Evolutionary conservation across 2,113 vertebrate genomes (phyloP).

Genomic region (Salvelinus sp.): DNA sequence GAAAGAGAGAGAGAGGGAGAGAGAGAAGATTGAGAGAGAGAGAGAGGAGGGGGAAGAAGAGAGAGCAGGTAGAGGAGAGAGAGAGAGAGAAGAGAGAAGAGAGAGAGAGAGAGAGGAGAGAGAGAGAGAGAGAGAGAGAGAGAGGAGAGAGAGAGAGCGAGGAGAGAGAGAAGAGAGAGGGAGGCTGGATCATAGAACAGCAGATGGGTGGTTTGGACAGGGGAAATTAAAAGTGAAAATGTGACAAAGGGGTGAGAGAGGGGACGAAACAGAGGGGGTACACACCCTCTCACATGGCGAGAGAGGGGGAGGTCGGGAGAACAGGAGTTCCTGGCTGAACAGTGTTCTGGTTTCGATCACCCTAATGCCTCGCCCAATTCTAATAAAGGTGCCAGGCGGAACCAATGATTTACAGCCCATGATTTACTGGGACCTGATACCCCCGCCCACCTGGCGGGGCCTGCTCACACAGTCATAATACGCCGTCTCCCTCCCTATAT

Average conservation of each 20-base stretch:
- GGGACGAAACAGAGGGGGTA: not conserved
- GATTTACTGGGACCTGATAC: not conserved
- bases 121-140: not conserved
- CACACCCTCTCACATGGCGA: not conserved
- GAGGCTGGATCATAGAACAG: too few relatives aligned
- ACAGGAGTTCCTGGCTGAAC: not conserved
- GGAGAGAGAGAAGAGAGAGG: too few relatives aligned
- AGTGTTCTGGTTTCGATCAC: too few relatives aligned
- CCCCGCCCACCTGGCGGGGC: not conserved
- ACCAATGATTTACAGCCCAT: constrained; percentile 5
- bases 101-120: not conserved
- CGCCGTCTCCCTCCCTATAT: constrained; percentile 3
- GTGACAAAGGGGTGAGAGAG: not conserved
- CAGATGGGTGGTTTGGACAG: too few relatives aligned
- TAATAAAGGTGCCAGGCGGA: not conserved
- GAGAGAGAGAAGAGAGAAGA: too few relatives aligned
- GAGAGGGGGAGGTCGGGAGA: not conserved
- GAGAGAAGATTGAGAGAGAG: too few relatives aligned
- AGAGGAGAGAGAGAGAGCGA: not conserved
- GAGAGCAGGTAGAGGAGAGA: too few relatives aligned
- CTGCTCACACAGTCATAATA: not conserved
- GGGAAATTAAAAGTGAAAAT: not conserved
- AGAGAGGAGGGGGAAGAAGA: too few relatives aligned
- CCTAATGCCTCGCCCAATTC: not conserved
- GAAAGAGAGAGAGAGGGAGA: not conserved